Evolutionary conservation across 2,797 vertebrate genomes (phyloP), one percentile per base, ranked within the genome.

Genomic region (Pempheris klunzingeri): DNA sequence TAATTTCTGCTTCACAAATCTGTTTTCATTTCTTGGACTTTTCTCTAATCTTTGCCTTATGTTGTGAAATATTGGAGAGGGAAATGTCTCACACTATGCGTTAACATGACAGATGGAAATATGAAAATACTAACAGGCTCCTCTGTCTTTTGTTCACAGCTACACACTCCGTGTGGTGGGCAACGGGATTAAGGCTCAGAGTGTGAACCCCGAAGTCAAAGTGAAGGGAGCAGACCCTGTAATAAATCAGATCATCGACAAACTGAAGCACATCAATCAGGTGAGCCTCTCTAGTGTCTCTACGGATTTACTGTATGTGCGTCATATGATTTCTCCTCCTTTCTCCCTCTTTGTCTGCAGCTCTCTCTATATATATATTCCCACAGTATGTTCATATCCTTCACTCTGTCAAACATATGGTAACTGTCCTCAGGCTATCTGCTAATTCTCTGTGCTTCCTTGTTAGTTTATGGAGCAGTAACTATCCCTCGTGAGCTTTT

Each of bases 181-280:
- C 84, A 97, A 84, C 38, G 97, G 96, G 83, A 92, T 97, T 87
- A 96, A 96, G 92, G 96, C 96, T 74, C 96, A 98, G 69, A 93
- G 93, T 55, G 85, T 79, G 81, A 98, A 98, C 91, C 96, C 96
- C 0, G 97, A 98, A 90, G 96, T 98, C 60, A 97, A 93, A 92
- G 96, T 97, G 87, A 97, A 95, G 92, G 96, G 92, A 87, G 91
- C 77, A 1, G 96, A 98, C 85, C 95, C 96, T 1, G 88, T 96
- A 60, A 96, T 97, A 88, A 96, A 94, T 90, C 96, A 97, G 90
- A 95, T 98, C 85, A 96, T 96, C 74, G 96, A 98, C 93, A 97
- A 98, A 91, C 94, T 98, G 84, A 98, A 96, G 71, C 96, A 97
- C 82, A 86, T 97, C 92, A 96, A 96, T 92, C 96, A 97, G 96